Percentiles rank a stretch among this genome's conserved stretches.
Conservation (phyloP, 2,888 invertebrate species). For the Ametastegia equiseti region DNA sequence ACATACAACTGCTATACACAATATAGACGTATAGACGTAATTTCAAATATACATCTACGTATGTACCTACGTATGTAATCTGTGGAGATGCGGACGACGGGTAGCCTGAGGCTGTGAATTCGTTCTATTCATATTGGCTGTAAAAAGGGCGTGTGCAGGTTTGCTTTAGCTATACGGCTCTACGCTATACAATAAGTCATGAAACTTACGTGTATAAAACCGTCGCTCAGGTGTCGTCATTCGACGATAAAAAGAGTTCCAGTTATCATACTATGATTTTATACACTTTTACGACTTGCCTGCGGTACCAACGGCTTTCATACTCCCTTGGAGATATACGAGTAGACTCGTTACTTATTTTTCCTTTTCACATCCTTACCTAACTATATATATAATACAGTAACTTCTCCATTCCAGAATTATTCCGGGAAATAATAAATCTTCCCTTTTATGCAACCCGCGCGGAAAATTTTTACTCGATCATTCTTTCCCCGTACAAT, state of each 20-base stretch:
- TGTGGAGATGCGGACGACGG: background rate
- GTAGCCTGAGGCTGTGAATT: conserved; percentile 11
- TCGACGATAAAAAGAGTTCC: conserved; percentile 36
- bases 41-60: background rate
- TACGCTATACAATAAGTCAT: conserved; percentile 14
- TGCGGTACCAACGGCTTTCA: background rate
- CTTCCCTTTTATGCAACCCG: background rate
- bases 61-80: no score
- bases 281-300: conserved; percentile 18
- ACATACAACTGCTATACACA: background rate
- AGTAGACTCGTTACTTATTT: background rate
- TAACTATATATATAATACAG: background rate
- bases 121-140: conserved; percentile 47
- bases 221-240: conserved; percentile 30
- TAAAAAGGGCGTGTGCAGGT: conserved; percentile 39
- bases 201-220: conserved; percentile 42
- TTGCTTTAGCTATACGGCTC: conserved; percentile 18
- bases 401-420: background rate
- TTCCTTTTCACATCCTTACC: background rate
- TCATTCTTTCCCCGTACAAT: background rate
- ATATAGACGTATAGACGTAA: background rate
- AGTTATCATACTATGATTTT: conserved; percentile 1
- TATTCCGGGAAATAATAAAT: background rate
- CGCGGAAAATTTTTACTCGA: background rate
- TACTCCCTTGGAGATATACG: background rate